These are phyloP conservation scores for Cynodonichthys magdalenae DNA, from an alignment of 2,797 vertebrate genomes.

Conservation along the genomic window DNA sequence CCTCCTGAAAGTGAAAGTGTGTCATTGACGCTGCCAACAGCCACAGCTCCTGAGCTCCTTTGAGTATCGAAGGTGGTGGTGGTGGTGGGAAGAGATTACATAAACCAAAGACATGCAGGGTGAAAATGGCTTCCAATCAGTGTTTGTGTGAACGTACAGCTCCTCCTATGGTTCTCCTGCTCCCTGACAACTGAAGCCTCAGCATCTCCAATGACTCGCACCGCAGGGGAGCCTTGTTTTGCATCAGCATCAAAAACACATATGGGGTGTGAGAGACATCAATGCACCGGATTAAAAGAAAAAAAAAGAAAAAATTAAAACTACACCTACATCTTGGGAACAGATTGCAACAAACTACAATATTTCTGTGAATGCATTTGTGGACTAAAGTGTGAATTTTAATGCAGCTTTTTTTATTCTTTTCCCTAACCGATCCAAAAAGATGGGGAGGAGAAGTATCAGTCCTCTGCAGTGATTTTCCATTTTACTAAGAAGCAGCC, in stretches of 20 bases:
- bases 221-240: constrained; percentile 64
- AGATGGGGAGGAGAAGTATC: constrained; percentile 29
- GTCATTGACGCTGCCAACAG: constrained; percentile 74
- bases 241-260: constrained; percentile 72
- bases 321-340: neutral
- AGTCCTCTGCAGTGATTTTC: constrained; percentile 30
- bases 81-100: constrained; percentile 53
- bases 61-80: constrained; percentile 53
- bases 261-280: constrained; percentile 48
- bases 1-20: constrained; percentile 73
- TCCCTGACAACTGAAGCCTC: constrained; percentile 72
- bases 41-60: constrained; percentile 64
- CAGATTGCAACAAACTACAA: constrained; percentile 7
- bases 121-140: constrained; percentile 50
- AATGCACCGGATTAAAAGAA: constrained; percentile 33
- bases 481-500: constrained; percentile 29
- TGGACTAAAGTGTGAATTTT: constrained; percentile 29
- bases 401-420: constrained; percentile 17
- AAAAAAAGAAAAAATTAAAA: neutral
- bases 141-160: constrained; percentile 15
- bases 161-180: constrained; percentile 51
- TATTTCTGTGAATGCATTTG: constrained; percentile 12
- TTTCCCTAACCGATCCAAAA: constrained; percentile 2
- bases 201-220: constrained; percentile 63
- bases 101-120: constrained; percentile 68